Conservation (phyloP, 2,797 vertebrate genomes). For the Apogon hyalosoma region DNA sequence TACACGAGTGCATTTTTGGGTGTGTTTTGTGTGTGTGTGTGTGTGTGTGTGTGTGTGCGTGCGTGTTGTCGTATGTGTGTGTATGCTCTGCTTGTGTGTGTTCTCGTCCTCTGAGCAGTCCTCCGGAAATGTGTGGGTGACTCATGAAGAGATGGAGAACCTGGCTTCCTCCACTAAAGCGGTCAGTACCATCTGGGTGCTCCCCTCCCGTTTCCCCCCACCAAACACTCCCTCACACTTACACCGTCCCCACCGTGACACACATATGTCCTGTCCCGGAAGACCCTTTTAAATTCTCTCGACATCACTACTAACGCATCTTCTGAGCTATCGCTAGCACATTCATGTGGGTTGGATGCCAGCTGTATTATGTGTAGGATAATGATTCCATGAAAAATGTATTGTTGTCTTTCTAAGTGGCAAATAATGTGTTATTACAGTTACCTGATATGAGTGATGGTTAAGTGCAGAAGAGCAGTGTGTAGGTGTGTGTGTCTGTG, state of each 20-base stretch:
- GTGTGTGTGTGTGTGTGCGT: conserved; percentile 22
- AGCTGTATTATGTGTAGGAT: conserved; percentile 32
- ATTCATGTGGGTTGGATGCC: conserved; percentile 26
- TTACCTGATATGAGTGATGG: background rate
- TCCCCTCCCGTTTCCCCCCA: conserved; percentile 51
- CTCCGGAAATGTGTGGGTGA: conserved; percentile 98
- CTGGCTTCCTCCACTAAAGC: conserved; percentile 93
- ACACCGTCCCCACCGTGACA: conserved; percentile 65
- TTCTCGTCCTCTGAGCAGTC: conserved; percentile 86
- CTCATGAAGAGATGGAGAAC: conserved; percentile 98
- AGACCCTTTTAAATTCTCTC: conserved; percentile 43
- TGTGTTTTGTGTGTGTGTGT: conserved; percentile 30
- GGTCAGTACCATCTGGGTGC: conserved; percentile 90
- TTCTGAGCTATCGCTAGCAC: conserved; percentile 39
- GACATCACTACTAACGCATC: conserved; percentile 47
- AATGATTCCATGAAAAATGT: conserved; percentile 15
- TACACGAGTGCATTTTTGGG: conserved; percentile 19
- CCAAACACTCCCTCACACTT: conserved; percentile 68
- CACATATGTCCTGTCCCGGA: conserved; percentile 75
- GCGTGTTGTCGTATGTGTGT: conserved; percentile 32
- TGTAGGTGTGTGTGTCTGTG: conserved; percentile 21
- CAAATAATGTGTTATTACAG: conserved; percentile 1
- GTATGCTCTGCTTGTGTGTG: conserved; percentile 52
- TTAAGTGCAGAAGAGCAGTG: conserved; percentile 14
- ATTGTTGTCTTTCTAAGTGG: conserved; percentile 5